These are phyloP conservation scores for Ciconia boyciana DNA, from an alignment of 2,113 vertebrate genomes.

Conservation along the genomic window DNA sequence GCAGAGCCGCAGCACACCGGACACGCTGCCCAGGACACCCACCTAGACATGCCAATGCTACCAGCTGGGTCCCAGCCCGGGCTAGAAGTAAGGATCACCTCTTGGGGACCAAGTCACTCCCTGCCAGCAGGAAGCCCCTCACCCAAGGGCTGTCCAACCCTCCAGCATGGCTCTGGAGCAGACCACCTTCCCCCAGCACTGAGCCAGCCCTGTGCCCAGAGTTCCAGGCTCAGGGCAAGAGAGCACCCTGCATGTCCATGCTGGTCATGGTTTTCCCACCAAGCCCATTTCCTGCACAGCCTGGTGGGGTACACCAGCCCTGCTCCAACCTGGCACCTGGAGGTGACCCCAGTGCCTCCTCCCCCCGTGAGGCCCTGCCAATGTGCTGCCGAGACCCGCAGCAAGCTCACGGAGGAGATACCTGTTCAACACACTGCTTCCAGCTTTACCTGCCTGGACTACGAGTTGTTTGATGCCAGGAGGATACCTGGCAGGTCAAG, in stretches of 20 bases:
- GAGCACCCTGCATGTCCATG: not conserved
- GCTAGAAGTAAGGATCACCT: not conserved
- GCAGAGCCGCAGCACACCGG: not conserved
- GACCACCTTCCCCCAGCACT: not conserved
- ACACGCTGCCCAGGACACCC: not conserved
- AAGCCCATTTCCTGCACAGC: not conserved
- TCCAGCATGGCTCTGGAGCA: not conserved
- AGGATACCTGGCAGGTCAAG: not conserved
- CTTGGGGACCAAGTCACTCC: not conserved
- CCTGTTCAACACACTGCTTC: not conserved
- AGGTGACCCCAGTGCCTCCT: not conserved
- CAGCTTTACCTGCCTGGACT: not conserved
- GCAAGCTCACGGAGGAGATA: not conserved
- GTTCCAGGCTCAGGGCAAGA: not conserved
- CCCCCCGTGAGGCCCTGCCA: not conserved
- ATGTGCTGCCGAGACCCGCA: not conserved
- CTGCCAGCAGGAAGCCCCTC: not conserved
- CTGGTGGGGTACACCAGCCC: not conserved
- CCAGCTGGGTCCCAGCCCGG: rapidly evolving
- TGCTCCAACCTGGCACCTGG: not conserved
- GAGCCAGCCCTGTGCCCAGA: not conserved
- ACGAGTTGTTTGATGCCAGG: not conserved
- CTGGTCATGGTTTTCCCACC: not conserved
- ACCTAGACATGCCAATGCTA: not conserved
- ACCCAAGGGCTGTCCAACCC: not conserved